Evolutionary conservation across 2,113 vertebrate species (phyloP).

Genomic region (Phalacrocorax brasilianus): DNA sequence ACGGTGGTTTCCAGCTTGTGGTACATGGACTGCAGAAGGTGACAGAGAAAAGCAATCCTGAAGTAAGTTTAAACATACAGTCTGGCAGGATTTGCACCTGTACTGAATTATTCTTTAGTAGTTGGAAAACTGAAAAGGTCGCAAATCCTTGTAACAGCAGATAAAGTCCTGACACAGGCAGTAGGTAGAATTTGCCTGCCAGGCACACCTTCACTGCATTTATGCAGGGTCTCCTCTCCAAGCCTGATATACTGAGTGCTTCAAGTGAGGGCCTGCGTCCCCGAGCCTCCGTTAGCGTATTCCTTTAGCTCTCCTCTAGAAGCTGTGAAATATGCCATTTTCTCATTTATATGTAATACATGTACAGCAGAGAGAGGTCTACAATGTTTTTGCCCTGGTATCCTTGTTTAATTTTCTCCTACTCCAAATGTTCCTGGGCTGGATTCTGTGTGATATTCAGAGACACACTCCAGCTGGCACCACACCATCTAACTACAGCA

Average conservation of each 20-base stretch:
- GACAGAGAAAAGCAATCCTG: neutral
- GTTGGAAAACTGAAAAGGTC: neutral
- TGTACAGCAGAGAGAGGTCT: neutral
- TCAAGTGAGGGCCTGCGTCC: neutral
- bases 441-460: neutral
- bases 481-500: neutral
- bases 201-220: rapidly evolving
- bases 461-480: neutral
- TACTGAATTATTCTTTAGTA: neutral
- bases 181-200: neutral
- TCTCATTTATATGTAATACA: neutral
- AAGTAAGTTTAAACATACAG: neutral
- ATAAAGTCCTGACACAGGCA: neutral
- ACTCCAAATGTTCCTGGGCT: neutral
- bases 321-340: neutral
- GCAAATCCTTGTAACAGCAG: neutral
- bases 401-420: neutral
- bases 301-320: neutral
- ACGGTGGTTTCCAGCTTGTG: neutral
- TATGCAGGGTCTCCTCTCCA: neutral
- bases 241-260: neutral
- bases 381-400: neutral
- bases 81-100: neutral
- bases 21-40: neutral
- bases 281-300: neutral